These are phyloP conservation scores for Cladorhizidae sp. DNA, from an alignment of 37 sponge, comb jelly and placozoan genomes.

Conservation along the genomic window DNA sequence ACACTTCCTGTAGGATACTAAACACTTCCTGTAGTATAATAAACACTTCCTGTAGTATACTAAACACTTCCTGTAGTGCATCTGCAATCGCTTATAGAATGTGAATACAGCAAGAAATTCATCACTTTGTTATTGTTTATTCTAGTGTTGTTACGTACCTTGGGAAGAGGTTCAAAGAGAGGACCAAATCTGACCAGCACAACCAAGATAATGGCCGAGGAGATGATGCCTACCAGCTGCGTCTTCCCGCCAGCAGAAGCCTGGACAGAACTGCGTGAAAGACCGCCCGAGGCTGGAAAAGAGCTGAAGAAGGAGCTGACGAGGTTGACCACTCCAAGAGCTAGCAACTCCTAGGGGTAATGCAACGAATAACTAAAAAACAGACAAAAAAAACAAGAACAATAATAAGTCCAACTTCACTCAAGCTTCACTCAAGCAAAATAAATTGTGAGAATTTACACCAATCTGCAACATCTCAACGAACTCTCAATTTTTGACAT, in stretches of 20 bases:
- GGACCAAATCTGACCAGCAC: conserved; percentile 62
- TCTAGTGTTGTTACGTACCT: conserved; percentile 17
- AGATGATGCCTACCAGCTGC: conserved; percentile 65
- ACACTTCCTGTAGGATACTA: too few relatives aligned
- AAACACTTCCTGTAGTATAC: too few relatives aligned
- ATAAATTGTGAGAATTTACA: too few relatives aligned
- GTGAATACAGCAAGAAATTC: too few relatives aligned
- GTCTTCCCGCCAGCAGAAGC: conserved; percentile 80
- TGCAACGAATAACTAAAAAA: not conserved
- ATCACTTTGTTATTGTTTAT: not conserved
- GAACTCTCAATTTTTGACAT: too few relatives aligned
- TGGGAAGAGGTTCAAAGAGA: conserved; percentile 77
- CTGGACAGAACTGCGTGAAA: conserved; percentile 78
- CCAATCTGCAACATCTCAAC: too few relatives aligned
- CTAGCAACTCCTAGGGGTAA: conserved; percentile 74
- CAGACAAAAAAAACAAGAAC: not conserved
- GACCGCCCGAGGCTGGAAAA: conserved; percentile 65
- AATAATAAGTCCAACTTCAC: not conserved
- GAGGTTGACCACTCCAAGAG: conserved; percentile 74
- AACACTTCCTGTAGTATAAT: too few relatives aligned
- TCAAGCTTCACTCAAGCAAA: too few relatives aligned
- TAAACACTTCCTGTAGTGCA: too few relatives aligned
- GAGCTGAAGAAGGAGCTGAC: conserved; percentile 76
- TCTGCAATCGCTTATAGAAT: too few relatives aligned
- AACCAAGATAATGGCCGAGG: conserved; percentile 59